These are phyloP conservation scores for Momotus momota DNA, from an alignment of 2,797 vertebrate genomes.

Conservation along the genomic window DNA sequence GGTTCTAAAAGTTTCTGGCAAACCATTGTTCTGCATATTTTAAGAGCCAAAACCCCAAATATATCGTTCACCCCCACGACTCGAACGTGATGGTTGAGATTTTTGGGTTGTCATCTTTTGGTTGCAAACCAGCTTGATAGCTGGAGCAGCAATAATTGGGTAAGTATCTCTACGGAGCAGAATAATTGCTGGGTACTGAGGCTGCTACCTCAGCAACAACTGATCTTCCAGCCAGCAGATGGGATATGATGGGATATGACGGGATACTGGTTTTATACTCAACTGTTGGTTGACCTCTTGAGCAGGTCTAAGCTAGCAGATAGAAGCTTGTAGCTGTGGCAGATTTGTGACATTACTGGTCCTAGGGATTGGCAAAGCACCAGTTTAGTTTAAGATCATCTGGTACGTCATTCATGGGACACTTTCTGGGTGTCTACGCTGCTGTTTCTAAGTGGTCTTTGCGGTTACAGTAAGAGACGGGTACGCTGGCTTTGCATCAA, in stretches of 20 bases:
- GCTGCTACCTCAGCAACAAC: background rate
- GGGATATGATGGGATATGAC: background rate
- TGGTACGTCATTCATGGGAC: background rate
- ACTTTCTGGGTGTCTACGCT: background rate
- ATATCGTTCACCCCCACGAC: background rate
- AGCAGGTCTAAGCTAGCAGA: background rate
- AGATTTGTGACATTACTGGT: background rate
- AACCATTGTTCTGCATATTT: background rate
- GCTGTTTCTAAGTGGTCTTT: background rate
- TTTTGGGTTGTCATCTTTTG: background rate
- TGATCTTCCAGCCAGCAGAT: background rate
- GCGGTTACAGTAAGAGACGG: background rate
- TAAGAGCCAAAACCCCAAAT: background rate
- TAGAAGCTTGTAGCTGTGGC: background rate
- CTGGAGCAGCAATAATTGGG: background rate
- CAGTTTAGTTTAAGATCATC: background rate
- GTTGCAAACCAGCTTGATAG: background rate
- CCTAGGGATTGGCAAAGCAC: background rate
- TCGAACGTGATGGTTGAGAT: background rate
- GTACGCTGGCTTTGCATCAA: background rate
- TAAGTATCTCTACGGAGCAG: background rate
- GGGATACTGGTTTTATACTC: background rate
- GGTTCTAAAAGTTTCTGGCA: background rate
- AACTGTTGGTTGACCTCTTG: background rate
- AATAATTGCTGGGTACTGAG: background rate